phyloP scores from a whole-genome alignment of 2,113 vertebrate species.

The Natator depressus region DNA sequence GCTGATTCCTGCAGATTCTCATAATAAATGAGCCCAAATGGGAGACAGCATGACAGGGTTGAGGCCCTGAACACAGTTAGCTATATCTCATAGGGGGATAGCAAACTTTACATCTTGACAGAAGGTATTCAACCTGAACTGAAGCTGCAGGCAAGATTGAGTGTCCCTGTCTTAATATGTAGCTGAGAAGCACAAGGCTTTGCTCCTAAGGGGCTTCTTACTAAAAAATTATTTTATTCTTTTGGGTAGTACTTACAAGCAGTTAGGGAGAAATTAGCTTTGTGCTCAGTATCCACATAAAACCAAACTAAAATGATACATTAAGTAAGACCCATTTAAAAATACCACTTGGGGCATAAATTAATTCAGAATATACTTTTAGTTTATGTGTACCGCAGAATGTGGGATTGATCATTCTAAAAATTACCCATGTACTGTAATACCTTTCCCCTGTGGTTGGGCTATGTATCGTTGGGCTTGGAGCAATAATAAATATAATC shows the following conservation, averaged over 20 bases:
- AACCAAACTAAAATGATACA: not conserved
- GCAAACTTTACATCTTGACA: constrained; percentile 67
- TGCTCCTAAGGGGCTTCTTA: not conserved
- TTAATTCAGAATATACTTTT: not conserved
- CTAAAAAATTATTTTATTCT: not conserved
- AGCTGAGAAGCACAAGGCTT: not conserved
- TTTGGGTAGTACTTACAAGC: not conserved
- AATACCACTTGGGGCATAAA: no score
- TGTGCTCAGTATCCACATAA: not conserved
- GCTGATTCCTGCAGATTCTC: constrained; percentile 70
- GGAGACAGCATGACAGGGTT: constrained; percentile 74
- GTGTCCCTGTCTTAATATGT: not conserved
- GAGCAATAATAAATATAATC: not conserved
- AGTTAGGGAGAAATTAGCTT: not conserved
- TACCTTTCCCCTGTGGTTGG: not conserved
- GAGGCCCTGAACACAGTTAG: constrained; percentile 4
- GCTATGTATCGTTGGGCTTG: not conserved
- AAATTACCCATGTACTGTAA: rapidly evolving
- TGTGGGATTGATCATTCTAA: rapidly evolving
- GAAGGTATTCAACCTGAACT: constrained; percentile 76
- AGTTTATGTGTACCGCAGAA: not conserved
- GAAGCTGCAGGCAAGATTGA: not conserved
- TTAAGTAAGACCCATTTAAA: rapidly evolving
- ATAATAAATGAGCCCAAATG: constrained; percentile 78
- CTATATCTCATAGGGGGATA: constrained; percentile 52